Evolutionary conservation across 2,888 invertebrate genomes (phyloP), one percentile per base, ranked within the genome.

Genomic region (Glyphotaelius pellucidus): DNA sequence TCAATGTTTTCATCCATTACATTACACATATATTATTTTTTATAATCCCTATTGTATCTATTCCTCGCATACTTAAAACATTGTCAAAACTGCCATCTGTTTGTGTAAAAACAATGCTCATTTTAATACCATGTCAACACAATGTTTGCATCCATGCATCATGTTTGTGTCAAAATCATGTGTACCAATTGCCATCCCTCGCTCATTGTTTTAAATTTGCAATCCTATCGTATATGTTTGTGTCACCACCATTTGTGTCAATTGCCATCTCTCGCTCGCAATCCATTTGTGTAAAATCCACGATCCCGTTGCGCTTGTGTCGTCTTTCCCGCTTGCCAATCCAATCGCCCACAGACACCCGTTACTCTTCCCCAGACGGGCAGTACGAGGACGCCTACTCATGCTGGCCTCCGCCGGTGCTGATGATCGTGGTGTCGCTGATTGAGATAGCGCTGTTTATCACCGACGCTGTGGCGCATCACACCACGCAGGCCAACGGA

Each of bases 401-500:
- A 93, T 99, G 99, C 94, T 98, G 97, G 95, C 99, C 99, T 25
- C 99, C 99, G 0, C 97, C 98, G 0, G 94, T 99, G 90, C 98
- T 99, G 94, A 99, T 99, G 98, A 97, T 99, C 93, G 95, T 98
- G 93, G 97, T 99, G 94, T 99, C 98, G 7, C 94, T 99, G 92
- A 95, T 99, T 94, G 99, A 99, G 96, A 98, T 99, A 94, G 96
- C 97, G 38, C 96, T 98, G 94, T 98, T 97, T 95, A 96, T 96
- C 95, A 95, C 96, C 94, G 95, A 96, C 95, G 94, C 97, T 0
- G 95, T 95, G 2, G 95, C 95, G 2, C 83, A 89, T n/a, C 47
- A 89, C 30, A 95, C 95, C 47, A 95, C 95, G 0, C 95, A 95
- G 87, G 96, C 97, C 47, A 96, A 97, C 52, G 98, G 99, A 0